These are phyloP conservation scores for Nemopilema nomurai DNA, from an alignment of 30 jellyfish, hydroid and myxozoan species.

Conservation along the genomic window DNA sequence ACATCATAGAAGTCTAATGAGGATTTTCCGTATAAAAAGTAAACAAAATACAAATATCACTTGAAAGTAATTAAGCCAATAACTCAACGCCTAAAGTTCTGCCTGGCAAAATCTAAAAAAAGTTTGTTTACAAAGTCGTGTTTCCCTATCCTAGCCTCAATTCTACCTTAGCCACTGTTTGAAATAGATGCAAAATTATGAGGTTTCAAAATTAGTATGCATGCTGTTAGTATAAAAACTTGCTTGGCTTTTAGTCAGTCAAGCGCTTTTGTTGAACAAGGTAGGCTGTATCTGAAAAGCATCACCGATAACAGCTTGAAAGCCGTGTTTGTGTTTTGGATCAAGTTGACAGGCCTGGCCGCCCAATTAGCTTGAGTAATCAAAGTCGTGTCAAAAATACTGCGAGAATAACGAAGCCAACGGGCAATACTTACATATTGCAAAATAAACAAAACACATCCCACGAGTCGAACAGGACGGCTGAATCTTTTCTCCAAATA, in stretches of 20 bases:
- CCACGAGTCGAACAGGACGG: slow-evolving; percentile 39
- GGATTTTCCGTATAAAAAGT: too few relatives aligned
- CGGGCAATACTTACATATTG: slow-evolving; percentile 51
- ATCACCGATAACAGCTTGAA: not conserved
- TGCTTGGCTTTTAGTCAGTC: not conserved
- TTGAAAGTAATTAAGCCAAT: too few relatives aligned
- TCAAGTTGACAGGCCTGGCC: not conserved
- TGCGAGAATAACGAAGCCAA: not conserved
- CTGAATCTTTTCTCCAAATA: slow-evolving; percentile 53
- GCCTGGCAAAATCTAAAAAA: too few relatives aligned
- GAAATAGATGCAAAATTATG: too few relatives aligned
- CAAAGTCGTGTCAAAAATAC: not conserved
- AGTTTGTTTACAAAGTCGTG: too few relatives aligned
- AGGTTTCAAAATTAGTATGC: too few relatives aligned
- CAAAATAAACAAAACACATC: slow-evolving; percentile 49
- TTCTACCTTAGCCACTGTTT: too few relatives aligned
- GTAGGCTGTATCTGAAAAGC: not conserved
- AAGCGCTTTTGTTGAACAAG: not conserved
- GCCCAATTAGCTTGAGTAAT: not conserved
- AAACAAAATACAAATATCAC: too few relatives aligned
- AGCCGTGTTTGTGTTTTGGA: not conserved
- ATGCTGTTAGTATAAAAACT: not conserved
- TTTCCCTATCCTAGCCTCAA: too few relatives aligned
- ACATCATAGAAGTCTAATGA: too few relatives aligned
- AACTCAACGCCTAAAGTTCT: too few relatives aligned